Percentiles rank a stretch among this genome's conserved stretches.
Evolutionary conservation across 2,888 invertebrate genomes (phyloP).

Genomic region (Drosophila mimica): DNA sequence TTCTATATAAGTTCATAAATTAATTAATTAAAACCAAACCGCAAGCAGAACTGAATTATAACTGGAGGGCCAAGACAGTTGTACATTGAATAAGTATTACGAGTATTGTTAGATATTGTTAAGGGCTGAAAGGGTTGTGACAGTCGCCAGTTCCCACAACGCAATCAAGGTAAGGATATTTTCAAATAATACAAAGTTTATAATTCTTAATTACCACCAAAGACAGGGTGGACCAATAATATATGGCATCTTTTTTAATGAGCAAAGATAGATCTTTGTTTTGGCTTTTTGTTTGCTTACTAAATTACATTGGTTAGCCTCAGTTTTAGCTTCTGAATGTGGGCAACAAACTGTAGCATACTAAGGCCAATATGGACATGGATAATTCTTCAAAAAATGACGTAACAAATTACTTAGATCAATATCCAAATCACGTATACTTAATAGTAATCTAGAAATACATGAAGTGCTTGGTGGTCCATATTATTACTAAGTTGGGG

Average conservation of each 20-base stretch:
- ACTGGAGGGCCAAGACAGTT: constrained; percentile 41
- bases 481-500: too few relatives aligned
- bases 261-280: background rate
- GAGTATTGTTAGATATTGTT: constrained; percentile 59
- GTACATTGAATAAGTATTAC: constrained; percentile 76
- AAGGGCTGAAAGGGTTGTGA: constrained; percentile 26
- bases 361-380: background rate
- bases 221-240: background rate
- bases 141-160: constrained; percentile 16
- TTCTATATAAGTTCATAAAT: constrained; percentile 74
- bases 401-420: background rate
- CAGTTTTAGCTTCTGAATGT: background rate
- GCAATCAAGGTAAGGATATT: constrained; percentile 33
- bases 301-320: background rate
- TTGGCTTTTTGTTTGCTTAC: background rate
- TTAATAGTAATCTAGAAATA: background rate
- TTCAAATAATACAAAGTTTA: constrained; percentile 42
- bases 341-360: background rate
- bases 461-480: too few relatives aligned
- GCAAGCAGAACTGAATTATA: constrained; percentile 34
- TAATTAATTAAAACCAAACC: constrained; percentile 72
- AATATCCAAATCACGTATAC: background rate
- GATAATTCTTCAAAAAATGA: too few relatives aligned
- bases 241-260: background rate
- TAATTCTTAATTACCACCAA: constrained; percentile 30